phyloP scores from a whole-genome alignment of 1,140 invertebrate species.

The Calephelis virginiensis region DNA sequence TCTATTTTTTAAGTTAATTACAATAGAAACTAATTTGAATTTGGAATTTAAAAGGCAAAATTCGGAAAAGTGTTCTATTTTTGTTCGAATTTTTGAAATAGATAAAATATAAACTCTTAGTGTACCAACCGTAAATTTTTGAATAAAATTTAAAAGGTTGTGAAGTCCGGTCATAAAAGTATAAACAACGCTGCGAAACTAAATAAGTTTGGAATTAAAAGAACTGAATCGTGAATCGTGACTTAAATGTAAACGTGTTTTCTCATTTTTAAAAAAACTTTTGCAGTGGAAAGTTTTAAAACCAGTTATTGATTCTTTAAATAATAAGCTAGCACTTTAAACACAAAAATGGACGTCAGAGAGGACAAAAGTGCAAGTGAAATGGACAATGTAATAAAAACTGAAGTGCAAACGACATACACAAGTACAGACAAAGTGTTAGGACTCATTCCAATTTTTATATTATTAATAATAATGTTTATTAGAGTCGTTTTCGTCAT shows the following conservation, averaged over 20 bases:
- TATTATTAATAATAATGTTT: constrained; percentile 45
- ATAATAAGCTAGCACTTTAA: constrained; percentile 10
- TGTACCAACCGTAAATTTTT: too few species aligned
- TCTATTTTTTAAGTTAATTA: background rate
- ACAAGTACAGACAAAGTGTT: constrained; percentile 27
- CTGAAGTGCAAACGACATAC: constrained; percentile 6
- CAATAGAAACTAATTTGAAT: background rate
- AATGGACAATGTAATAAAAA: constrained; percentile 3
- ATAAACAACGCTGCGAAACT: too few species aligned
- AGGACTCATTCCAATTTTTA: constrained; percentile 46
- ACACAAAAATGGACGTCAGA: background rate
- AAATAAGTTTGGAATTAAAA: too few species aligned
- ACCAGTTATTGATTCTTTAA: background rate
- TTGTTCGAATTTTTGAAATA: background rate
- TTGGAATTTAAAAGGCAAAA: background rate
- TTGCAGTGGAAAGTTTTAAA: too few species aligned
- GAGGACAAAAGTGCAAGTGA: constrained; percentile 5
- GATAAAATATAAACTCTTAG: too few species aligned
- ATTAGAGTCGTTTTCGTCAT: constrained; percentile 44
- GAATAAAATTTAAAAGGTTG: too few species aligned
- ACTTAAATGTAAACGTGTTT: background rate
- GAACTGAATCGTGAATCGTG: too few species aligned
- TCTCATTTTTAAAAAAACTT: background rate
- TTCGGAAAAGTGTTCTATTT: background rate
- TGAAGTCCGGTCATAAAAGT: too few species aligned